Evolutionary conservation across 2,888 invertebrate genomes (phyloP).

Genomic region (Callinectes sapidus): DNA sequence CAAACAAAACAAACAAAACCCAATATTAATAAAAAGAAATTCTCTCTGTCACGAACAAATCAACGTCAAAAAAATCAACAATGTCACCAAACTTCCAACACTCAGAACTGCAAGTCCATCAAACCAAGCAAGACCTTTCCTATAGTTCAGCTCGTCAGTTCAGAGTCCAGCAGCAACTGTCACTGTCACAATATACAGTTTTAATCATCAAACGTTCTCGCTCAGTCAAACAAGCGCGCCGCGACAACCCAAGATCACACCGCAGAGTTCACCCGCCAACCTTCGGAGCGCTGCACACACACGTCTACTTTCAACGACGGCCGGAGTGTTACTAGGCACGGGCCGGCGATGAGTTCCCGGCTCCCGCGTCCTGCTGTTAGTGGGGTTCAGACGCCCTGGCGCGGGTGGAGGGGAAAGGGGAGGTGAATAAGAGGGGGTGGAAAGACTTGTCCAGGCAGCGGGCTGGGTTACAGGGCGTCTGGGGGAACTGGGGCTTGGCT

Average conservation of each 20-base stretch:
- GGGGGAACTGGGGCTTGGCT: not conserved
- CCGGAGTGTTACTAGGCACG: constrained; percentile 18
- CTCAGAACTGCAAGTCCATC: not conserved
- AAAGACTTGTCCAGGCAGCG: not conserved
- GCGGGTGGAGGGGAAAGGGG: constrained; percentile 28
- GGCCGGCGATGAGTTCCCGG: not conserved
- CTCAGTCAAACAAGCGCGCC: not conserved
- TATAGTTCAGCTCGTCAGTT: not conserved
- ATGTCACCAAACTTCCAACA: not conserved
- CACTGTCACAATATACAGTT: not conserved
- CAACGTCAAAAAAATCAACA: not conserved
- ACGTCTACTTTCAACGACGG: not conserved
- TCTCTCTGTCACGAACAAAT: not conserved
- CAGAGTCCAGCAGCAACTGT: constrained; percentile 5
- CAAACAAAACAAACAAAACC: not conserved
- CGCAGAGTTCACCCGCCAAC: constrained; percentile 5
- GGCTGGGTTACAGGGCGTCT: not conserved
- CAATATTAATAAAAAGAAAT: not conserved
- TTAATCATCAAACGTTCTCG: not conserved
- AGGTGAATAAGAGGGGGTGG: constrained; percentile 20
- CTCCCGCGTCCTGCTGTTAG: not conserved
- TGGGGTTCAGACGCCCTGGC: not conserved
- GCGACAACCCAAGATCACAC: not conserved
- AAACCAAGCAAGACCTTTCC: too few relatives aligned
- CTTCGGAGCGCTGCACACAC: not conserved